Evolutionary conservation across 2,797 vertebrate species (phyloP), one percentile per base, ranked within the genome.

Genomic region (Glyptemys insculpta): DNA sequence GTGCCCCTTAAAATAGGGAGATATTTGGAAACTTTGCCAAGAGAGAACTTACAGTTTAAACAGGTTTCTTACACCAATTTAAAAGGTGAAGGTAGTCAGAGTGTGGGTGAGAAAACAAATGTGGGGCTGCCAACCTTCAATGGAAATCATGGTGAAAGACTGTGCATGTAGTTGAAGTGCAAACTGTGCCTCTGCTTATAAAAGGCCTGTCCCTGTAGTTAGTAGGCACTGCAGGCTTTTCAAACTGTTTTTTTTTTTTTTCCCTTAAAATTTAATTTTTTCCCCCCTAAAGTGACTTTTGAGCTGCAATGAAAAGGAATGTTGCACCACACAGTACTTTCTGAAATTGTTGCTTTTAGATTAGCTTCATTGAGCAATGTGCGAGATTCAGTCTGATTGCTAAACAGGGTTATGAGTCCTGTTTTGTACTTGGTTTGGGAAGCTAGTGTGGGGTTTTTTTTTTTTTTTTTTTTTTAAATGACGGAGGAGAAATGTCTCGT

Each of bases 1-100:
- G 10, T 1, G 53, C 53, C 37, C 41, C 50, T 83, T 88, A 8
- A 56, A 16, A 81, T 23, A 18, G n/a, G n/a, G 82, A 62, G 21
- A 8, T 37, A 18, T 53, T 86, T 85, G 21, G 25, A 5, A 62
- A 56, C 5, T 65, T 62, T n/a, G n/a, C 37, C 34, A 1, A 87
- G 41, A 56, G 44, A 52, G 25, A 16, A 21, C n/a, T 62, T 0
- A 0, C 4, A 37, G 31, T 1, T 6, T 86, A 52, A 86, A 72
- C 41, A 78, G 41, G 1, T 82, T 87, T 74, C 19, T 37, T 72
- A 25, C 19, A 44, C 12, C 83, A 34, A n/a, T 16, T 91, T 41
- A 19, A 54, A 44, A 80, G 27, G 54, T 44, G 47, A 79, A 78
- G 79, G 16, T 1, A 1, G 3, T 79, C 23, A 3, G 29, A 2